phyloP scores from a whole-genome alignment of 53 echinoderm and acorn worm species.

The Glandiceps talaboti region DNA sequence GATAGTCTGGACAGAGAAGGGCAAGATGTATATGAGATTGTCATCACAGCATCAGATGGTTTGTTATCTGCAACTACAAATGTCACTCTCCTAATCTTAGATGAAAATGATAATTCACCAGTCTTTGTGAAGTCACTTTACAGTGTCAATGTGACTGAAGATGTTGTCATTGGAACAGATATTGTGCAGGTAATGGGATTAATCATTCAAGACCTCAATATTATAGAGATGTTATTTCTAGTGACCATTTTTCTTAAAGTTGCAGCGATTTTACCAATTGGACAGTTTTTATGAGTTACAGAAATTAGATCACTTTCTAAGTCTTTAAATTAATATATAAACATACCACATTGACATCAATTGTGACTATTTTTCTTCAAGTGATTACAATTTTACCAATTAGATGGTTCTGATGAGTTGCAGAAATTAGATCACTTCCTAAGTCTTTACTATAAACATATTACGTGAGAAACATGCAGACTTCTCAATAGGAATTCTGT shows the following conservation, averaged over 20 bases:
- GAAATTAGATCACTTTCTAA: not conserved
- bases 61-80: conserved; percentile 35
- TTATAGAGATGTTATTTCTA: no score
- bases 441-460: no score
- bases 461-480: no score
- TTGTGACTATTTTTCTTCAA: no score
- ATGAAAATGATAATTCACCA: conserved; percentile 83
- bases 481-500: no score
- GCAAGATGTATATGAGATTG: conserved; percentile 36
- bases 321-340: no score
- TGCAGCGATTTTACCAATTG: not conserved
- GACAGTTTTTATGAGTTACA: not conserved
- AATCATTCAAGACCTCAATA: no score
- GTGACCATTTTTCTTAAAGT: not conserved
- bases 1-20: conserved; percentile 52
- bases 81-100: conserved; percentile 38
- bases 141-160: conserved; percentile 29
- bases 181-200: not conserved
- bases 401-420: no score
- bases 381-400: no score
- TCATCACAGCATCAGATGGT: conserved; percentile 56
- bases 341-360: no score
- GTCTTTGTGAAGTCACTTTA: conserved; percentile 29
- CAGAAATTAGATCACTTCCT: no score
- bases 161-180: not conserved